Evolutionary conservation across 2,888 invertebrate genomes (phyloP), one percentile per base, ranked within the genome.

Genomic region (Furcula furcula): DNA sequence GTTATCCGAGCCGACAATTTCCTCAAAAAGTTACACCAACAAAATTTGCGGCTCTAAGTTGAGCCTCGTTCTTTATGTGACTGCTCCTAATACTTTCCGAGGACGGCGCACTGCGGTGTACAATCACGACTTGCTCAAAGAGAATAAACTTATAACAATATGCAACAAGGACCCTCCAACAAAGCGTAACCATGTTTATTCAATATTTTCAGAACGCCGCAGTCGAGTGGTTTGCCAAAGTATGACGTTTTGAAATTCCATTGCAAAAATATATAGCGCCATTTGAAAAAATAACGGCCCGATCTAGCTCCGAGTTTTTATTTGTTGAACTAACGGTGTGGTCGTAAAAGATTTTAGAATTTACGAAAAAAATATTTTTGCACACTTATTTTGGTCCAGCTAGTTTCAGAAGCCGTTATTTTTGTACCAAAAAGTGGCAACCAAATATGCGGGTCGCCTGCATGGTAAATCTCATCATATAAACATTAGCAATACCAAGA

Each of bases 21-120:
- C 39, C 23, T 32, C 21, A 37, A 52, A 56, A 43, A 50, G 50
- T 56, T 49, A 36, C 47, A 52, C 46, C 34, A 39, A 37, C 31
- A 32, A 44, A 48, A 47, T 29, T 58, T 45, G n/a, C n/a, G 23
- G 26, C 9, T 51, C 57, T 43, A 71, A 76, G 66, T 76, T 73
- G 65, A 72, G 61, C 65, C 55, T 39, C 55, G 55, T 49, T 54
- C 60, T 76, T 74, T 75, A 72, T 73, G 72, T 72, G 73, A 76
- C 76, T 74, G 76, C 69, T 63, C 67, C 66, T 72, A 69, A 77
- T 74, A 74, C 71, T 75, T 72, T 69, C 62, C 68, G 62, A 57
- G 55, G 53, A 36, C 53, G 53, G 67, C 75, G 76, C 78, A 78
- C 59, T 77, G 80, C 77, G 69, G 75, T 67, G 64, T 56, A 70